A percentile compares a stretch with the other conserved stretches of the same genome.
Evolutionary conservation across 2,888 invertebrate species (phyloP).

Genomic region (Caenorhabditis wallacei): DNA sequence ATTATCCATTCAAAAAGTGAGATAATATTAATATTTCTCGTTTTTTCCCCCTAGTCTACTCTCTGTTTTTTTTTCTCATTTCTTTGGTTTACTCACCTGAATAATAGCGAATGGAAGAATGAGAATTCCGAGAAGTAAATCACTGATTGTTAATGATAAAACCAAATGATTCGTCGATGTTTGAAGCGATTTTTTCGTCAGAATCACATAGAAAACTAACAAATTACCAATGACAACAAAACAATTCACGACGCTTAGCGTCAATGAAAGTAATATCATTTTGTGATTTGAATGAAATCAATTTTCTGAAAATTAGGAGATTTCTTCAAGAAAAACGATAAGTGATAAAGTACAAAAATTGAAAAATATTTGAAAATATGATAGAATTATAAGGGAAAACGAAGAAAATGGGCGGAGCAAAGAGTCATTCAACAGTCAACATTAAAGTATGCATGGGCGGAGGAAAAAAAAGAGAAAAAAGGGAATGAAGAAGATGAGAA

Average conservation of each 20-base stretch:
- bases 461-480: conserved; percentile 5
- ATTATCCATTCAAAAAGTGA: not conserved
- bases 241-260: conserved; percentile 78
- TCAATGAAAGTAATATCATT: conserved; percentile 66
- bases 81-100: conserved; percentile 86
- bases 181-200: conserved; percentile 86
- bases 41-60: not conserved
- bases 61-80: conserved; percentile 83
- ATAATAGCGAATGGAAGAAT: conserved; percentile 97
- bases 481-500: conserved; percentile 12
- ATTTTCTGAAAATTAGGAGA: conserved; percentile 6
- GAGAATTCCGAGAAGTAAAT: conserved; percentile 94
- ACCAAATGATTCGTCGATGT: conserved; percentile 98
- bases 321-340: not conserved
- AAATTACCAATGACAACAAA: conserved; percentile 82
- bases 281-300: not conserved
- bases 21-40: conserved; percentile 9
- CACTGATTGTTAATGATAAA: conserved; percentile 95
- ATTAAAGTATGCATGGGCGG: conserved; percentile 58
- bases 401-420: conserved; percentile 24
- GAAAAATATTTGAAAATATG: not conserved
- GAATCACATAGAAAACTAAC: conserved; percentile 80
- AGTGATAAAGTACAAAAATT: not conserved
- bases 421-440: conserved; percentile 44
- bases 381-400: conserved; percentile 22